A percentile compares a stretch with the other conserved stretches of the same genome.
These are phyloP conservation scores for Pachyseris speciosa DNA, from an alignment of 64 coral and sea anemone species.

Conservation along the genomic window DNA sequence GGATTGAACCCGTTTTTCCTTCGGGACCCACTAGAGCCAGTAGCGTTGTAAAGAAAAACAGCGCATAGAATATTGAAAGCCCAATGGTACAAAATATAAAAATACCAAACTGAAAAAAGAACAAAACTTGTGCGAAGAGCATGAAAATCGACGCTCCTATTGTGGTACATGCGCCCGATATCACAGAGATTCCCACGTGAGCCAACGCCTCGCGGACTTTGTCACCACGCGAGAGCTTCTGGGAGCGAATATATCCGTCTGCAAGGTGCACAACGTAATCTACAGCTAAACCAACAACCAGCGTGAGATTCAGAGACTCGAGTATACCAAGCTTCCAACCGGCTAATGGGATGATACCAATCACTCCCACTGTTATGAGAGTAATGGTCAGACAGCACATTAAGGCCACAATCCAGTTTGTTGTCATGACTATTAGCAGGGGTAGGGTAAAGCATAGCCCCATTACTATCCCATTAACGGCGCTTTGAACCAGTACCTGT, in stretches of 20 bases:
- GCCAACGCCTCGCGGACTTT: conserved; percentile 75
- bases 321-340: conserved; percentile 96
- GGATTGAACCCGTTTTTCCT: conserved; percentile 79
- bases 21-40: conserved; percentile 87
- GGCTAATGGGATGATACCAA: conserved; percentile 85
- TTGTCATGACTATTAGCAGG: conserved; percentile 83
- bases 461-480: conserved; percentile 50
- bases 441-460: conserved; percentile 44
- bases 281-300: conserved; percentile 95
- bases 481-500: conserved; percentile 65
- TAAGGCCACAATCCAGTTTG: conserved; percentile 92
- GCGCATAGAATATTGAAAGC: conserved; percentile 88
- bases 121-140: conserved; percentile 91
- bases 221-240: conserved; percentile 55
- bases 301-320: conserved; percentile 93
- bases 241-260: conserved; percentile 84
- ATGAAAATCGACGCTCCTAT: conserved; percentile 93
- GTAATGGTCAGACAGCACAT: conserved; percentile 83
- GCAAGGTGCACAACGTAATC: conserved; percentile 98
- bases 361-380: conserved; percentile 84
- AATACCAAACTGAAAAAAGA: conserved; percentile 97
- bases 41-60: conserved; percentile 90
- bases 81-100: conserved; percentile 98
- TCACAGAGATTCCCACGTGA: conserved; percentile 89
- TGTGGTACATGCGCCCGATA: conserved; percentile 92